Conservation (phyloP, 1,140 invertebrate genomes). For the Panulirus ornatus region DNA sequence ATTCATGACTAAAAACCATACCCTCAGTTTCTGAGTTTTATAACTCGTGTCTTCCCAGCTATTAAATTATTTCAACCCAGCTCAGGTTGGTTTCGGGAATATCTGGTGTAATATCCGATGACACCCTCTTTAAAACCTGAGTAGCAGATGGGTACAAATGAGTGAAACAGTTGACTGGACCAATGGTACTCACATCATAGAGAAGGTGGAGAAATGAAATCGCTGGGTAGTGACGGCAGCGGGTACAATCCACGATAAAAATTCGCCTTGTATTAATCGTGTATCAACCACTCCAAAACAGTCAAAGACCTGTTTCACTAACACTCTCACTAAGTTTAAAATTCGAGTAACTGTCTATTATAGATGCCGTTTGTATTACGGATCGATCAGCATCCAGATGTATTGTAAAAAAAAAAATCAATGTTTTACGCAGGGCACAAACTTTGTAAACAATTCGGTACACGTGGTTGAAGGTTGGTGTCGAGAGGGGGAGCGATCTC, state of each 20-base stretch:
- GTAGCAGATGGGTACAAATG: no score
- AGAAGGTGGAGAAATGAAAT: constrained; percentile 3
- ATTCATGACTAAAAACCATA: not conserved
- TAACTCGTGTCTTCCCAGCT: no score
- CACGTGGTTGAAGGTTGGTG: constrained; percentile 28
- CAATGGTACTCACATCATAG: constrained; percentile 28
- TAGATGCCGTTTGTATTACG: not conserved
- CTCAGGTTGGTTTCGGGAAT: no score
- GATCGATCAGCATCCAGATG: not conserved
- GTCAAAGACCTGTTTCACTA: not conserved
- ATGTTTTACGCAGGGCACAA: not conserved
- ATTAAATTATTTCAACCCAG: no score
- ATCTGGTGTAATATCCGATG: no score
- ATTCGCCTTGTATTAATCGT: not conserved
- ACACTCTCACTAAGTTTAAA: no score
- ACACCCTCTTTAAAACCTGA: no score
- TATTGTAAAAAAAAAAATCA: not conserved
- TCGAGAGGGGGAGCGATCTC: not conserved
- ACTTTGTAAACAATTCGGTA: not conserved
- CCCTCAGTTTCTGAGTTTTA: no score
- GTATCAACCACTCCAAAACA: not conserved
- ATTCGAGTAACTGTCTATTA: not conserved
- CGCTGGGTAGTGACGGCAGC: not conserved
- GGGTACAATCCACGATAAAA: not conserved
- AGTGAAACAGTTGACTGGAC: no score